A percentile compares a stretch with the other conserved stretches of the same genome.
Evolutionary conservation across 2,113 vertebrate species (phyloP).

Genomic region (Verasper variegatus): DNA sequence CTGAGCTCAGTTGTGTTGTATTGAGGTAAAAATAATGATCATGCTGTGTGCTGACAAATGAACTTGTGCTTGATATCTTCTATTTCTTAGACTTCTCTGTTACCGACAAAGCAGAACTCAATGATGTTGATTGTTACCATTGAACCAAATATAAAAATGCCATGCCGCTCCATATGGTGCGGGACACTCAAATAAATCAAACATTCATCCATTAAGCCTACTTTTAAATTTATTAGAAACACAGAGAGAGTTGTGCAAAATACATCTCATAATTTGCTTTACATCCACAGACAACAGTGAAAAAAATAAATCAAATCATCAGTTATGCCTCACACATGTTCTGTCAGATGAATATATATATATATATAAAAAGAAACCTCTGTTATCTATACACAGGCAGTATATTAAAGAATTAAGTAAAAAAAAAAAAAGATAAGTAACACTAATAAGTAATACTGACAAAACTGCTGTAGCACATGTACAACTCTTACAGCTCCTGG

Average conservation of each 20-base stretch:
- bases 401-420: slow-evolving; percentile 39
- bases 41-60: no score
- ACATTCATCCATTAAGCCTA: neutral
- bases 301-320: slow-evolving; percentile 16
- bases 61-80: no score
- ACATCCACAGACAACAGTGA: slow-evolving; percentile 22
- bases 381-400: slow-evolving; percentile 36
- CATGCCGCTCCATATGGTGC: no score
- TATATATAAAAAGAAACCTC: slow-evolving; percentile 8
- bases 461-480: slow-evolving; percentile 34
- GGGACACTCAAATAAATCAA: no score
- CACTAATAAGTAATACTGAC: slow-evolving; percentile 71
- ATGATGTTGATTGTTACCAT: no score
- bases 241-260: slow-evolving; percentile 58
- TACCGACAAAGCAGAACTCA: no score
- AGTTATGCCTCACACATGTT: slow-evolving; percentile 13
- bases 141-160: no score
- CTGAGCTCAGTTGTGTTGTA: no score
- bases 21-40: no score
- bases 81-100: no score
- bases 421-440: slow-evolving; percentile 52
- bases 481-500: slow-evolving; percentile 28
- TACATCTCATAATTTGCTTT: slow-evolving; percentile 31
- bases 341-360: slow-evolving; percentile 7
- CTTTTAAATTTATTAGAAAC: slow-evolving; percentile 50